Conservation (phyloP, 2,797 vertebrate species). For the Pseudochirops corinnae region DNA sequence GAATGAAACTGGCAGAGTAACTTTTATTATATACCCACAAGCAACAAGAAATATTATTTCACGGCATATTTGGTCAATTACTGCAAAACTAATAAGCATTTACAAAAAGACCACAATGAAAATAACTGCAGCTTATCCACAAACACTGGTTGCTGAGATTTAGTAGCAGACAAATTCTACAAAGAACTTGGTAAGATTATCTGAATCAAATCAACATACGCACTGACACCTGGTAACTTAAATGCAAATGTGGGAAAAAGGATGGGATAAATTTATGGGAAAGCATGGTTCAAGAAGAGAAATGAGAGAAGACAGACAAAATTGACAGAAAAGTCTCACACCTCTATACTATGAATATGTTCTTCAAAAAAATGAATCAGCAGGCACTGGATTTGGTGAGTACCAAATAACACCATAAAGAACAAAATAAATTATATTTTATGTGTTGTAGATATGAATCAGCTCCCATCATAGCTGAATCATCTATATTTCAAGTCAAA, state of each 20-base stretch:
- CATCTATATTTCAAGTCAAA: not conserved
- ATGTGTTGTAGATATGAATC: not conserved
- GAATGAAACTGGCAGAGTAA: not conserved
- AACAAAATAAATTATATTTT: not conserved
- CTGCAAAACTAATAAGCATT: not conserved
- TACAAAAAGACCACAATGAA: not conserved
- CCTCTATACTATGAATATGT: not conserved
- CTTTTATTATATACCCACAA: not conserved
- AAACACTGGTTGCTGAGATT: not conserved
- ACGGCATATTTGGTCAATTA: not conserved
- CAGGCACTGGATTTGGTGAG: not conserved
- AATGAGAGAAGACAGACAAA: not conserved
- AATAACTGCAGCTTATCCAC: not conserved
- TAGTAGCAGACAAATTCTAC: not conserved
- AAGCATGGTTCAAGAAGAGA: not conserved
- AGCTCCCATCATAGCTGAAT: not conserved
- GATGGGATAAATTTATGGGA: not conserved
- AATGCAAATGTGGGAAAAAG: not conserved
- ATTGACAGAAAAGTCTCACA: not conserved
- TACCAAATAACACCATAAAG: not conserved
- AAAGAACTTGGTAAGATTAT: not conserved
- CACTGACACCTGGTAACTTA: not conserved
- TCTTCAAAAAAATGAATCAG: not conserved
- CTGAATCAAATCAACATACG: not conserved
- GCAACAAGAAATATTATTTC: not conserved